These are phyloP conservation scores for Grammomys surdaster DNA, from an alignment of 2,113 vertebrate species.

Conservation along the genomic window DNA sequence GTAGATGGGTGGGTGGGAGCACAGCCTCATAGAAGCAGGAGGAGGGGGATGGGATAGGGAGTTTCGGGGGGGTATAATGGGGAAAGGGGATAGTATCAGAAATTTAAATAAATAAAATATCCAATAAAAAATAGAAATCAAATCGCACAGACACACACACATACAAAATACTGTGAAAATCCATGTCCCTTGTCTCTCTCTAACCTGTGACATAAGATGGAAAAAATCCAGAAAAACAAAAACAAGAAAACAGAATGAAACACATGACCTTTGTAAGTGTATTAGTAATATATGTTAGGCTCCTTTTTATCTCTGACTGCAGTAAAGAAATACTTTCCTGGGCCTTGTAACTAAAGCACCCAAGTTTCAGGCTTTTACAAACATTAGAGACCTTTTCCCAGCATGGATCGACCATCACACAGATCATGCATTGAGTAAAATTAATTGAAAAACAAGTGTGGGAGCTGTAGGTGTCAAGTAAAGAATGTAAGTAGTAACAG, in stretches of 20 bases:
- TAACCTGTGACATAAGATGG: not conserved
- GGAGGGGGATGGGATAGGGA: too few species aligned
- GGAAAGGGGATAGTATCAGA: too few species aligned
- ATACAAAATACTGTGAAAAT: rapidly evolving
- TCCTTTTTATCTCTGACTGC: not conserved
- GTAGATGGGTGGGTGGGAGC: too few species aligned
- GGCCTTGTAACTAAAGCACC: not conserved
- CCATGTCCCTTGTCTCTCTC: not conserved
- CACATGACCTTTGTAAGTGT: not conserved
- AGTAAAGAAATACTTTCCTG: not conserved
- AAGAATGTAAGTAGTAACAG: not conserved
- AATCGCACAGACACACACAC: too few species aligned
- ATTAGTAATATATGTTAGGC: not conserved
- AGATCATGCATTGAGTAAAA: not conserved
- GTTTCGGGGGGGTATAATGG: too few species aligned
- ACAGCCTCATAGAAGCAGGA: too few species aligned
- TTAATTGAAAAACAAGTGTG: not conserved
- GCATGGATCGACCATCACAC: not conserved
- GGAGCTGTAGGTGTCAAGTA: not conserved
- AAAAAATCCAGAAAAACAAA: not conserved
- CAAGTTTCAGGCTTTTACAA: not conserved
- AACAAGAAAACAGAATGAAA: not conserved
- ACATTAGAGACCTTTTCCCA: not conserved
- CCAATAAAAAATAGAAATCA: not conserved
- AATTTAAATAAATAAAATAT: too few species aligned